phyloP scores from a whole-genome alignment of 2,888 invertebrate species.

The Drosophila fulvimacula region DNA sequence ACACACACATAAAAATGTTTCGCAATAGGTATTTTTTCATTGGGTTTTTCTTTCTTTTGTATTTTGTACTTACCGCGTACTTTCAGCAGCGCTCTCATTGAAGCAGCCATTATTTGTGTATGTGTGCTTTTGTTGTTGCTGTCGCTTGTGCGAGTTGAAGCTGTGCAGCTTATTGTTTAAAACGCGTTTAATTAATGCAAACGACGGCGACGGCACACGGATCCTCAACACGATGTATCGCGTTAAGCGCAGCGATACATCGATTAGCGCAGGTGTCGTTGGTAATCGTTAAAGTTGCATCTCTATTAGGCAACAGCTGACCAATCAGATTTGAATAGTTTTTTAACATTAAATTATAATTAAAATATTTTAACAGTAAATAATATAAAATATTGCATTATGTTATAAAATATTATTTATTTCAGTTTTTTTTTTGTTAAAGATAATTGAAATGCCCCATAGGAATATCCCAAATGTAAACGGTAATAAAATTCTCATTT shows the following conservation, averaged over 20 bases:
- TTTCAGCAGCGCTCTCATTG: conserved; percentile 87
- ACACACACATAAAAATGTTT: conserved; percentile 45
- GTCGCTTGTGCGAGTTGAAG: conserved; percentile 63
- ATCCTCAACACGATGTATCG: conserved; percentile 27
- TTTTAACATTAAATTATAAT: no score
- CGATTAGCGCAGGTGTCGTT: background rate
- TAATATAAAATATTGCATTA: no score
- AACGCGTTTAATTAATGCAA: conserved; percentile 76
- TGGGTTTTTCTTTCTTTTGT: conserved; percentile 9
- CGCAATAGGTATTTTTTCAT: conserved; percentile 42
- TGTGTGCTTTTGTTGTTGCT: conserved; percentile 59
- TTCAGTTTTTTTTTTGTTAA: background rate
- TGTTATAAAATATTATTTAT: no score
- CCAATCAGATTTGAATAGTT: no score
- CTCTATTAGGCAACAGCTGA: background rate
- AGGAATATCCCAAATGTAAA: background rate
- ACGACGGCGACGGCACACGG: conserved; percentile 47
- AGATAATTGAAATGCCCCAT: background rate
- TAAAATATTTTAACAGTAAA: no score
- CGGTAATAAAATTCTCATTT: conserved; percentile 1
- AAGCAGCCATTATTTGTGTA: conserved; percentile 86
- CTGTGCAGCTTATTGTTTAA: conserved; percentile 68
- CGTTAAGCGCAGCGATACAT: conserved; percentile 12
- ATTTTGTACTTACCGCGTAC: conserved; percentile 86
- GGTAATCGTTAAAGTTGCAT: background rate